These are phyloP conservation scores for Calcarius lapponicus DNA, from an alignment of 2,797 vertebrate genomes.

Conservation along the genomic window DNA sequence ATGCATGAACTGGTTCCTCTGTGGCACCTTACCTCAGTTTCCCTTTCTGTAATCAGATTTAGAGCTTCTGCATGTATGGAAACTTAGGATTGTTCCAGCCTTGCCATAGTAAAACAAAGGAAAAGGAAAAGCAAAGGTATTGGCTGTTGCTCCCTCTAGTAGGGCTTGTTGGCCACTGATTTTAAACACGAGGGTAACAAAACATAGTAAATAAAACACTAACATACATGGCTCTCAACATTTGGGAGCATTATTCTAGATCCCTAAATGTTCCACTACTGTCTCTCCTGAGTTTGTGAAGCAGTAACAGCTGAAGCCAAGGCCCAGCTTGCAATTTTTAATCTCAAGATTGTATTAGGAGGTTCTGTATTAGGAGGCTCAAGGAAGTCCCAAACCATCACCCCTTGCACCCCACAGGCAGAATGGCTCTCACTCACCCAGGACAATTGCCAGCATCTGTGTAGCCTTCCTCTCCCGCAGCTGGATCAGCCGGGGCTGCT, in stretches of 20 bases:
- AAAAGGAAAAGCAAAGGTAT: background rate
- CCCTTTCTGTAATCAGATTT: background rate
- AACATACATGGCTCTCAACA: background rate
- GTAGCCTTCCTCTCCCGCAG: slow-evolving; percentile 92
- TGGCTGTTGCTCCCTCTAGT: background rate
- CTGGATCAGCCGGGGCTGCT: slow-evolving; percentile 83
- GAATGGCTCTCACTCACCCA: slow-evolving; percentile 82
- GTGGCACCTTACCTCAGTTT: background rate
- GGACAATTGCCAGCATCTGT: slow-evolving; percentile 92
- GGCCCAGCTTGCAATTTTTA: background rate
- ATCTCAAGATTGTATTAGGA: background rate
- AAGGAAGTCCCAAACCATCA: background rate
- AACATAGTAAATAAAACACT: background rate
- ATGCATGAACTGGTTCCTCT: background rate
- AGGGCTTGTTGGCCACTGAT: background rate
- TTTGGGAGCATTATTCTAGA: background rate
- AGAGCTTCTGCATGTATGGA: background rate
- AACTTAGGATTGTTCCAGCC: background rate
- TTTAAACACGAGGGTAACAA: background rate
- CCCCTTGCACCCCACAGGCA: background rate
- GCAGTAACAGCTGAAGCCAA: background rate
- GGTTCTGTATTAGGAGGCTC: background rate
- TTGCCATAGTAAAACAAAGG: background rate
- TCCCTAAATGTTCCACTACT: background rate
- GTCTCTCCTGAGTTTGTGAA: background rate